Evolutionary conservation across 2,797 vertebrate species (phyloP).

Genomic region (Lerista edwardsae): DNA sequence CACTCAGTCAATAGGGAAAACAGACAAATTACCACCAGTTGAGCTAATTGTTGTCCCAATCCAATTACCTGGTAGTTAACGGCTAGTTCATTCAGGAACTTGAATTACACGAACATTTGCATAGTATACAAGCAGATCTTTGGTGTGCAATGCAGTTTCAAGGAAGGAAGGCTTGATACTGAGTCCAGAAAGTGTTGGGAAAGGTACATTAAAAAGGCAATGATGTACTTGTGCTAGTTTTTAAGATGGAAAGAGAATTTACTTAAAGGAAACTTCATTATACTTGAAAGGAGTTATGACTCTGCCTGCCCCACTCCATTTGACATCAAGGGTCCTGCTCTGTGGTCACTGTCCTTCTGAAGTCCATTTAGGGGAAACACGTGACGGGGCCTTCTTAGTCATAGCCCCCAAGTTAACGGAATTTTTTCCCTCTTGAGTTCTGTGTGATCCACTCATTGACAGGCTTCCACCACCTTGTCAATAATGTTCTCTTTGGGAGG

Average conservation of each 20-base stretch:
- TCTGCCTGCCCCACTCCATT: too few species aligned
- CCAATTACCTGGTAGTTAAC: neutral
- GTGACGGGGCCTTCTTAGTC: too few species aligned
- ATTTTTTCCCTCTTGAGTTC: too few species aligned
- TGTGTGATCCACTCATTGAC: too few species aligned
- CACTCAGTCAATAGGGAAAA: neutral
- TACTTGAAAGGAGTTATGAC: neutral
- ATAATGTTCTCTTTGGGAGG: too few species aligned
- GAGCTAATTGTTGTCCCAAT: neutral
- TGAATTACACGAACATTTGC: rapidly evolving
- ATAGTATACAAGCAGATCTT: neutral
- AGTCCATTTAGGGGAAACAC: too few species aligned
- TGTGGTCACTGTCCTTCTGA: too few species aligned
- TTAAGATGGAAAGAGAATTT: too few species aligned
- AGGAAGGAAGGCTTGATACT: neutral
- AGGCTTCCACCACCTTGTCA: too few species aligned
- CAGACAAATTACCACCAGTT: neutral
- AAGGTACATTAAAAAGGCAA: neutral
- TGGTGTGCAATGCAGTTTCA: neutral
- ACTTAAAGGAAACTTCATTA: neutral
- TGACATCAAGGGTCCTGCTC: too few species aligned
- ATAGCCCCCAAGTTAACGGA: too few species aligned
- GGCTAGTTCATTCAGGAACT: neutral
- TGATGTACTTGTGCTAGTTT: neutral
- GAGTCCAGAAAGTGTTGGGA: rapidly evolving